Evolutionary conservation across 2,888 invertebrate species (phyloP), one percentile per base, ranked within the genome.

Genomic region (Platypus cylindrus): DNA sequence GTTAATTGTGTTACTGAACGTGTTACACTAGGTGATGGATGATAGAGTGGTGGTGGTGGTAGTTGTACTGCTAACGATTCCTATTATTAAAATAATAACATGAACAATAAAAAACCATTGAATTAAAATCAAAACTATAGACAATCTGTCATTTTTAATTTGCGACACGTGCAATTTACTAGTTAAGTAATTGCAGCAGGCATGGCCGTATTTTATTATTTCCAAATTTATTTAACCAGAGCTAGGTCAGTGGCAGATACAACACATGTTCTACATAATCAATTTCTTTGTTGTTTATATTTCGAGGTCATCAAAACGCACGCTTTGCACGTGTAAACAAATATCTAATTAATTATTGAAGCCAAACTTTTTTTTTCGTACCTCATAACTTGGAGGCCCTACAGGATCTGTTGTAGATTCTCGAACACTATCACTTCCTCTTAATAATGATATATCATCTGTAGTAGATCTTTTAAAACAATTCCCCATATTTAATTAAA

Each of bases 401-500:
- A 72, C 63, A 49, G 70, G 70, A 56, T 75, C 75, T 24, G 69
- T 65, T 22, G 69, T 65, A 25, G 69, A 66, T 46, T 71, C 70
- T 41, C 67, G 60, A 34, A 66, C 65, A 51, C 64, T 69, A 51
- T 69, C 70, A 54, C 63, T 70, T 37, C 72, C 73, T 45, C 73
- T 63, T 41, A 75, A 54, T 34, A 75, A 61, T 32, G 74, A 74
- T 50, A 75, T 72, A 58, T 75, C 74, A 58, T 75, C 75, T 36
- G 70, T 66, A 44, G 70, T 70, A 38, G 68, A 68, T 45, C 76
- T 69, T 62, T 77, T 78, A 46, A 79, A 64, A 54, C 78, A 78
- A 61, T 79, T 79, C 51, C 78, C 78, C 78, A 79, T 79, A 17
- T 38, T 37, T 30, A 20, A n/a, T n/a, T n/a, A n/a, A n/a, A n/a